These are phyloP conservation scores for Hozukius guyotensis DNA, from an alignment of 2,797 vertebrate species.

Conservation along the genomic window DNA sequence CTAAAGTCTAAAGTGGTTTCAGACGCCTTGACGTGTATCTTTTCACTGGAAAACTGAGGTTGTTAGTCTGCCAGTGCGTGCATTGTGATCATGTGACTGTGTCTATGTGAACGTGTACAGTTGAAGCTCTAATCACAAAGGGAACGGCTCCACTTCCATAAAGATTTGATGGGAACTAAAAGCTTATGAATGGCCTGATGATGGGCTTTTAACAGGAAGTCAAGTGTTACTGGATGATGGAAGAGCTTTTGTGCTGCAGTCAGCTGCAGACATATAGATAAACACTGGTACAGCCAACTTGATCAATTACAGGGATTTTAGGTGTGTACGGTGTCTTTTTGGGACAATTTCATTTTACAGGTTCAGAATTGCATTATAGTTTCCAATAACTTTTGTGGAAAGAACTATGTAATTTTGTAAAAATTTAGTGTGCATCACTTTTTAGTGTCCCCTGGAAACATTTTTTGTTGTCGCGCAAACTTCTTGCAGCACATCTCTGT, in stretches of 20 bases:
- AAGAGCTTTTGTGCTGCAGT: slow-evolving; percentile 62
- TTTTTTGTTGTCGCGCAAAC: too few species aligned
- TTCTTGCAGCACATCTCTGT: too few species aligned
- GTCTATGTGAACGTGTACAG: background rate
- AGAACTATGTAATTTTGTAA: background rate
- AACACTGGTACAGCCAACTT: background rate
- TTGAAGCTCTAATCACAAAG: slow-evolving; percentile 20
- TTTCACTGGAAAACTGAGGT: background rate
- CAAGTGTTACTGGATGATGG: slow-evolving; percentile 33
- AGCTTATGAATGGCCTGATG: slow-evolving; percentile 47
- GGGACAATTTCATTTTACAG: background rate
- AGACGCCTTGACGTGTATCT: background rate
- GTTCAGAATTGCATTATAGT: background rate
- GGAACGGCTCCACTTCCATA: slow-evolving; percentile 18
- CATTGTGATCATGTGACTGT: slow-evolving; percentile 8
- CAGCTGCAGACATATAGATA: slow-evolving; percentile 50
- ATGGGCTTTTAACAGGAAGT: slow-evolving; percentile 75
- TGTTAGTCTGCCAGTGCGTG: background rate
- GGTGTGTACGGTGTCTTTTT: background rate
- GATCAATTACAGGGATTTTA: background rate
- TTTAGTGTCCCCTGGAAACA: too few species aligned
- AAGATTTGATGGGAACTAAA: slow-evolving; percentile 68
- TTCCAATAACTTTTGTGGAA: background rate
- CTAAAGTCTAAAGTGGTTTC: background rate
- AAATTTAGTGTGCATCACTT: background rate